phyloP scores from a whole-genome alignment of 2,113 vertebrate genomes.

The Aptenodytes forsteri region DNA sequence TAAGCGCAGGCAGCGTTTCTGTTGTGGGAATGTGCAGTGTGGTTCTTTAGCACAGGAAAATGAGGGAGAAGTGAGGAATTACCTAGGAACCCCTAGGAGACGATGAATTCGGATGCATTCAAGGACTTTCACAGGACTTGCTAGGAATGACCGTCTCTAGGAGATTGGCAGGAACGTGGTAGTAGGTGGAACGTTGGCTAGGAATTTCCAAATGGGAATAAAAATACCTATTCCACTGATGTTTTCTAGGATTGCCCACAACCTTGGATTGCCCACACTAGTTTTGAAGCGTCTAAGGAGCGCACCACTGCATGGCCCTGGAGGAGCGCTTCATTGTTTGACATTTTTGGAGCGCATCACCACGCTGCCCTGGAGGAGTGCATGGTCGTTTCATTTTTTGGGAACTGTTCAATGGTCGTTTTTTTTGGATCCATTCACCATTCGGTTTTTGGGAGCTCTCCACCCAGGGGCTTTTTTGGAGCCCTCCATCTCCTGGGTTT shows the following conservation, averaged over 20 bases:
- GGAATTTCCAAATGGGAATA: background rate
- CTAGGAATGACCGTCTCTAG: background rate
- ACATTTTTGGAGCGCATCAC: too few relatives aligned
- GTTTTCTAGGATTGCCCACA: background rate
- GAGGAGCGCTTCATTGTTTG: background rate
- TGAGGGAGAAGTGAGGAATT: background rate
- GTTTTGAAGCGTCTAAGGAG: background rate
- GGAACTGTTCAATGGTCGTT: too few relatives aligned
- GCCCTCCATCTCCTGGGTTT: too few relatives aligned
- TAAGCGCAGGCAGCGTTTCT: background rate
- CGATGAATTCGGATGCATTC: background rate
- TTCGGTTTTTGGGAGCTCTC: background rate
- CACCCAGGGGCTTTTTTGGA: too few relatives aligned
- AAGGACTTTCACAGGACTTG: background rate
- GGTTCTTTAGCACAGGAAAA: background rate
- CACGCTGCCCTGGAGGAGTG: too few relatives aligned
- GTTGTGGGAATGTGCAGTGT: background rate
- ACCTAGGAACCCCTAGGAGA: background rate
- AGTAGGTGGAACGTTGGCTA: background rate
- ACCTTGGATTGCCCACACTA: background rate
- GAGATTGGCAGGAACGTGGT: background rate
- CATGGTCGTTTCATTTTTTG: too few relatives aligned
- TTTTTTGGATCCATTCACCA: too few relatives aligned
- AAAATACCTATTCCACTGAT: background rate
- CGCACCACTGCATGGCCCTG: background rate